Conservation (phyloP, 2,113 vertebrate genomes). For the Gopherus evgoodei region DNA sequence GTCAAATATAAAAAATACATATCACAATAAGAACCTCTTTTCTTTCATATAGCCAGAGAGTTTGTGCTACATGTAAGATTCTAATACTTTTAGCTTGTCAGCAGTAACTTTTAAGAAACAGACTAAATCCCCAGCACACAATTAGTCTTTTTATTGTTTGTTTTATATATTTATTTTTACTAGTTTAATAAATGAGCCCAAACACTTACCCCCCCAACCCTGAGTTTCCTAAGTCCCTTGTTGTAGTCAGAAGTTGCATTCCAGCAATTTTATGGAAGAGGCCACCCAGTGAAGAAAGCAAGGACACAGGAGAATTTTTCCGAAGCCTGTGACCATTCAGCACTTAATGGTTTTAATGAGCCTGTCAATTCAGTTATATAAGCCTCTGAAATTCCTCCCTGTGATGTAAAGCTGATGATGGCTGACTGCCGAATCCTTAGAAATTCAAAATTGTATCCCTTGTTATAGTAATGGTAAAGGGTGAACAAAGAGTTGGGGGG, state of each 20-base stretch:
- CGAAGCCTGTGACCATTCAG: not conserved
- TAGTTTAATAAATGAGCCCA: not conserved
- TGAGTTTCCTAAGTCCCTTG: not conserved
- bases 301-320: not conserved
- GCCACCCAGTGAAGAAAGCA: not conserved
- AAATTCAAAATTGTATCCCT: not conserved
- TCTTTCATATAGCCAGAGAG: not conserved
- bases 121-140: not conserved
- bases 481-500: rapidly evolving
- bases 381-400: not conserved
- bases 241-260: not conserved
- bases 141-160: not conserved
- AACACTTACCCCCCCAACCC: not conserved
- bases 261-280: not conserved
- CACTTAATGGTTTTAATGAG: not conserved
- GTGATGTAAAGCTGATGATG: not conserved
- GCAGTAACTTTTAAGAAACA: not conserved
- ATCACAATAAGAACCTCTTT: not conserved
- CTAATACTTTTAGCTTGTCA: not conserved
- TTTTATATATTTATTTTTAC: not conserved
- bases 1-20: rapidly evolving
- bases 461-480: not conserved
- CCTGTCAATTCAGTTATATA: not conserved
- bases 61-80: not conserved
- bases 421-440: not conserved